phyloP scores from a whole-genome alignment of 1,140 invertebrate species.

The Lasioglossum baleicum region DNA sequence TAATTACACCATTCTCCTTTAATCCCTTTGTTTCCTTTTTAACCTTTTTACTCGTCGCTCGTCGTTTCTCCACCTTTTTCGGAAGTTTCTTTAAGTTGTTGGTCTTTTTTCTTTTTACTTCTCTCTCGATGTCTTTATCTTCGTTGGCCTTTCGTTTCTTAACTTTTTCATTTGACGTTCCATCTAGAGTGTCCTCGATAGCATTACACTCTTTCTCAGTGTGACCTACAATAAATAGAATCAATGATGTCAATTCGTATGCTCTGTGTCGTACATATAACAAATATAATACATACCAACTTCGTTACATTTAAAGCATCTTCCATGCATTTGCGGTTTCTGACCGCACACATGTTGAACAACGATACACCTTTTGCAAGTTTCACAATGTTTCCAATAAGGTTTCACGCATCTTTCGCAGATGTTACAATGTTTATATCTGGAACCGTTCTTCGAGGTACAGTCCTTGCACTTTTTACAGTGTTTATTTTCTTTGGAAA shows the following conservation, averaged over 20 bases:
- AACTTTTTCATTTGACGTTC: background rate
- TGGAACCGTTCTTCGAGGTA: constrained; percentile 90
- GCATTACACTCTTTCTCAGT: constrained; percentile 55
- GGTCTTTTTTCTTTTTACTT: constrained; percentile 38
- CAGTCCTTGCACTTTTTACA: constrained; percentile 87
- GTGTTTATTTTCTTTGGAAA: constrained; percentile 86
- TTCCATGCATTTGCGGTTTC: constrained; percentile 69
- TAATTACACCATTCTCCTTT: constrained; percentile 8
- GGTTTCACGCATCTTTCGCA: constrained; percentile 92
- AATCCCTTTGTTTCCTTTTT: constrained; percentile 4
- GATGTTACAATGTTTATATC: constrained; percentile 87
- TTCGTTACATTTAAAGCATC: constrained; percentile 69
- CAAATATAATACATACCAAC: constrained; percentile 51
- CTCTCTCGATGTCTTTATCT: background rate
- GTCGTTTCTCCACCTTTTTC: constrained; percentile 14
- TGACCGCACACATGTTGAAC: constrained; percentile 83
- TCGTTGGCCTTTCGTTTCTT: constrained; percentile 32
- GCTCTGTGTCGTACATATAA: constrained; percentile 1
- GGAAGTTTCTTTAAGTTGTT: background rate
- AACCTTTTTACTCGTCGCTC: background rate
- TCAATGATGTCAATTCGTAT: background rate
- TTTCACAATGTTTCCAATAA: constrained; percentile 88
- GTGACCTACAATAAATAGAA: constrained; percentile 62
- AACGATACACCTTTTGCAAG: constrained; percentile 85
- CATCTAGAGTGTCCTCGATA: background rate